Evolutionary conservation across 2,888 invertebrate species (phyloP), one percentile per base, ranked within the genome.

Genomic region (Callyntrura sp.): DNA sequence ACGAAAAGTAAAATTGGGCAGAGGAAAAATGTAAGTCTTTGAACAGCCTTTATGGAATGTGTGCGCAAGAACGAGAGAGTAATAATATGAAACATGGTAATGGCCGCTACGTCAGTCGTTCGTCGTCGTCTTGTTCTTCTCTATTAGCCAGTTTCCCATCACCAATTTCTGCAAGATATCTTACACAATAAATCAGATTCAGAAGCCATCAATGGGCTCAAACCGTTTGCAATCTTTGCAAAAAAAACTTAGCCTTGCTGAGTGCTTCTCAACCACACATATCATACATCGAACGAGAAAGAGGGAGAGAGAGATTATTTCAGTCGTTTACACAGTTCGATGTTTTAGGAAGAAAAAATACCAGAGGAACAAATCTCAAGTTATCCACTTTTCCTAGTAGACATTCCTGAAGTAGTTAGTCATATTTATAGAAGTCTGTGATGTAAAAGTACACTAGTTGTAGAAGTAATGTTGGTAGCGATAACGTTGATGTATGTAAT

Each of bases 131-230:
- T 79, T 17, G 79, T 79, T 82, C 23, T 76, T 51, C 25, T 23
- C 55, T 79, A n/a, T 28, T 35, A 79, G 35, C 55, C 6, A 76
- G 79, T 57, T 82, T 45, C 48, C 62, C 65, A 86, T 65, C 62
- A 45, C 85, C 78, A 78, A 86, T 86, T 78, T 86, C 78, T 65
- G 20, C 78, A 62, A 76, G 88, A 82, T 88, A 88, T 88, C 82
- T 73, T 73, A 12, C 73, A 70, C 73, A 88, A 81, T 88, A 88
- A 88, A 88, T 88, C 88, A 88, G 88, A 88, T 82, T 88, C 60
- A 88, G 68, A 20, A 70, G 81, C 70, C 55, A 70, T 81, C 65
- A 86, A 35, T 62, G 62, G 17, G 48, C 62, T 57, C 20, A 45
- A 78, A 65, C 48, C 68, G 43, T 65, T 79, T 78, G 65, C 86